Evolutionary conservation across 2,797 vertebrate species (phyloP), one percentile per base, ranked within the genome.

Genomic region (Epinephelus awoara): DNA sequence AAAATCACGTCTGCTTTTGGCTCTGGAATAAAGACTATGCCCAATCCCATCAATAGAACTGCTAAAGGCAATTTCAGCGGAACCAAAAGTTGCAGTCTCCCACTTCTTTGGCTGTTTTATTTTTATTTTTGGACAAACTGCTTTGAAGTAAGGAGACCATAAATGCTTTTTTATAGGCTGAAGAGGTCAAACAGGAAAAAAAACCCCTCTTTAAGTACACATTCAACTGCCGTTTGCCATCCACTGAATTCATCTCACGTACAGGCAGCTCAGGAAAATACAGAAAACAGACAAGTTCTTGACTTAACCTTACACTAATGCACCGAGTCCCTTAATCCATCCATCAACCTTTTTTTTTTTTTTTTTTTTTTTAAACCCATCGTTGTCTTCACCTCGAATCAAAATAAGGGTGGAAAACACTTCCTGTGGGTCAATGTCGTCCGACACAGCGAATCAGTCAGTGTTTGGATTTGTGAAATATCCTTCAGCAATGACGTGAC

Each of bases 401-500:
- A 69, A 74, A 82, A 70, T 58, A 76, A 69, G 27, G 34, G 68
- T 38, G 47, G 54, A 80, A 81, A 81, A 70, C 46, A 63, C 67
- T 70, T 77, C 34, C 34, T 52, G 65, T 14, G 70, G 79, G 87
- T 91, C 90, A 85, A 64, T 88, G 85, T 75, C 65, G 17, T 15
- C 72, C 12, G 14, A 51, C 59, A 5, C 72, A 21, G n/a, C 5
- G 57, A 83, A 81, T 75, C 78, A 62, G 72, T 87, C 87, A 85
- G 64, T 62, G 64, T 88, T 89, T 77, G 82, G 81, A 87, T 91
- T 88, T 86, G 87, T 82, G 72, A 90, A 89, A 86, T 92, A 94
- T 94, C 92, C 88, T 94, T 93, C 90, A 86, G 81, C 80, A 59
- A 82, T 82, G 89, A 90, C 67, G 52, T 89, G 85, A 89, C 68